phyloP scores from a whole-genome alignment of 2,888 invertebrate species.

The Campoplex capitator region DNA sequence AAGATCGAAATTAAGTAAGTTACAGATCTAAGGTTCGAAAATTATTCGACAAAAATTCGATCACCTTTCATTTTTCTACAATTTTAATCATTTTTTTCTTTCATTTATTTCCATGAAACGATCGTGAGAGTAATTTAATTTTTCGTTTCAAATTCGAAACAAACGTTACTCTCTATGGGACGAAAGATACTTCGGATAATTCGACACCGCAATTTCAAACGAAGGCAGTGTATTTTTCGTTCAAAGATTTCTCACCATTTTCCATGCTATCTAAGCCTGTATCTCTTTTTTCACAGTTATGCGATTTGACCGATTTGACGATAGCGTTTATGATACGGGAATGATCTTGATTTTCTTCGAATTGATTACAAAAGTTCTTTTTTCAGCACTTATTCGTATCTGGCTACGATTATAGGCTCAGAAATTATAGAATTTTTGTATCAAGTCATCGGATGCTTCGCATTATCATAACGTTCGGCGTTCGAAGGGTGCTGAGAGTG shows the following conservation, averaged over 20 bases:
- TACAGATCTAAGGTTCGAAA: too few species aligned
- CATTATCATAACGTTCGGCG: background rate
- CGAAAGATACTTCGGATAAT: background rate
- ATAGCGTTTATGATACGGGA: background rate
- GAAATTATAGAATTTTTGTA: background rate
- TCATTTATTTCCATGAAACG: background rate
- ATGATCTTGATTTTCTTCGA: background rate
- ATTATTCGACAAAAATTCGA: background rate
- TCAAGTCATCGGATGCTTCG: background rate
- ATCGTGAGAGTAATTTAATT: background rate
- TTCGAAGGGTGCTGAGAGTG: background rate
- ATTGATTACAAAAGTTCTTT: background rate
- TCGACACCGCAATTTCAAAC: background rate
- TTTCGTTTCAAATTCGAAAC: background rate
- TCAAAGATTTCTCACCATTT: background rate
- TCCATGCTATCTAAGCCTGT: background rate
- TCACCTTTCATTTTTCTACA: background rate
- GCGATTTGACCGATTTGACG: background rate
- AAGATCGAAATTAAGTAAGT: background rate
- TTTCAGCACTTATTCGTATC: background rate
- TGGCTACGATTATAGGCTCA: background rate
- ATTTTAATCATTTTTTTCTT: background rate
- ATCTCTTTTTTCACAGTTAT: background rate
- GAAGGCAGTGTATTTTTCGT: background rate
- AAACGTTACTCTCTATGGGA: background rate